phyloP scores from a whole-genome alignment of 2,797 vertebrate species.

The Anguilla marmorata region DNA sequence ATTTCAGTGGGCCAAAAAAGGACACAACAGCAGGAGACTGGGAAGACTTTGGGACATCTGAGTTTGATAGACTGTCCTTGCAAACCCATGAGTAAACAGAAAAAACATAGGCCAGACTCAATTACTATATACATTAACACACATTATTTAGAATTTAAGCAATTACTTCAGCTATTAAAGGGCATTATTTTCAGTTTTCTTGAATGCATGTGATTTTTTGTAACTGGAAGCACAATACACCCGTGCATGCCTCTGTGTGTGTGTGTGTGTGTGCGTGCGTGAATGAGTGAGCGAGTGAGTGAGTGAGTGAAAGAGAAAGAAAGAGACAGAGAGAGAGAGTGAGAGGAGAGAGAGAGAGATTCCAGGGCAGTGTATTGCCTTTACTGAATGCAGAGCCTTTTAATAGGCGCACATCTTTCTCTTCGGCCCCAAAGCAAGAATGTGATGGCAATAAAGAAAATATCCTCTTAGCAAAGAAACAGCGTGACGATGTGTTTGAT shows the following conservation, averaged over 20 bases:
- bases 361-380: background rate
- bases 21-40: background rate
- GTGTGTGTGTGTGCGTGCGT: slow-evolving; percentile 13
- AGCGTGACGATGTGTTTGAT: slow-evolving; percentile 1
- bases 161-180: background rate
- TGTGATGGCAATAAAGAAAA: slow-evolving; percentile 16
- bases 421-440: background rate
- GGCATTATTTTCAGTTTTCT: background rate
- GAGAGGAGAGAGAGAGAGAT: background rate
- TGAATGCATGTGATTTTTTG: background rate
- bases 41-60: background rate
- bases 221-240: background rate
- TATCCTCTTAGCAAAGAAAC: slow-evolving; percentile 17
- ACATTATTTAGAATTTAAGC: background rate
- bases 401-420: slow-evolving; percentile 4
- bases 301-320: background rate
- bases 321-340: background rate
- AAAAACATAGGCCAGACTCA: background rate
- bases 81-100: background rate
- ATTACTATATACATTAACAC: background rate
- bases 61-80: background rate
- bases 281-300: too few relatives aligned
- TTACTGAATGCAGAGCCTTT: background rate
- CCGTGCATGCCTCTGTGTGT: background rate
- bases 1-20: background rate